Evolutionary conservation across 2,888 invertebrate genomes (phyloP).

Genomic region (Diadromus collaris): DNA sequence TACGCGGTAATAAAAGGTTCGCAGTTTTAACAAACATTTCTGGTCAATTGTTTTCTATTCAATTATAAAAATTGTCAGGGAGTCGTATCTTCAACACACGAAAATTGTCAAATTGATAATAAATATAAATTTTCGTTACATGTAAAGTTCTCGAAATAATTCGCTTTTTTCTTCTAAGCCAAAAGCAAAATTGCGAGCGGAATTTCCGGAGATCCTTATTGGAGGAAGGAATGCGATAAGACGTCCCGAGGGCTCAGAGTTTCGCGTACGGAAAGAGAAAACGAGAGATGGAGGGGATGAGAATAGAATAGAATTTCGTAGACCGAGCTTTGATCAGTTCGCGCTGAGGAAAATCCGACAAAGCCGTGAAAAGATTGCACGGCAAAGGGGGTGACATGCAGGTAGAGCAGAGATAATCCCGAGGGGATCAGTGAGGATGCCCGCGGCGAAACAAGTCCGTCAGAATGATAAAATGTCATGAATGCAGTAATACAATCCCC

Average conservation of each 20-base stretch:
- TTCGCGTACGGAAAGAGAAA: background rate
- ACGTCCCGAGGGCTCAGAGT: background rate
- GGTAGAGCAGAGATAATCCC: background rate
- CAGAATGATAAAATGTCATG: background rate
- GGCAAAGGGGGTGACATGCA: background rate
- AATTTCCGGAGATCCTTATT: background rate
- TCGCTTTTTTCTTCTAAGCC: background rate
- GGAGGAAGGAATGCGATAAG: background rate
- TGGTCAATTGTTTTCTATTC: background rate
- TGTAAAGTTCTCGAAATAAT: too few relatives aligned
- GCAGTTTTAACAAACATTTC: background rate
- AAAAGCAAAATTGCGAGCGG: background rate
- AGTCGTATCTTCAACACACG: too few relatives aligned
- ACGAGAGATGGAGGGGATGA: background rate
- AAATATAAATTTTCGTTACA: background rate
- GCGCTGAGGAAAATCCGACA: background rate
- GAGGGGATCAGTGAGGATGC: background rate
- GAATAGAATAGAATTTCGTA: background rate
- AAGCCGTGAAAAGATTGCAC: background rate
- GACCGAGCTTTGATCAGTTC: background rate
- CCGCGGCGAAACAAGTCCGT: conserved; percentile 1
- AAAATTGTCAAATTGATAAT: too few relatives aligned
- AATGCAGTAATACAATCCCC: background rate
- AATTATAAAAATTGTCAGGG: background rate
- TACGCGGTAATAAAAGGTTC: background rate